Conservation (phyloP, 2,797 vertebrate genomes). For the Sparus aurata region DNA sequence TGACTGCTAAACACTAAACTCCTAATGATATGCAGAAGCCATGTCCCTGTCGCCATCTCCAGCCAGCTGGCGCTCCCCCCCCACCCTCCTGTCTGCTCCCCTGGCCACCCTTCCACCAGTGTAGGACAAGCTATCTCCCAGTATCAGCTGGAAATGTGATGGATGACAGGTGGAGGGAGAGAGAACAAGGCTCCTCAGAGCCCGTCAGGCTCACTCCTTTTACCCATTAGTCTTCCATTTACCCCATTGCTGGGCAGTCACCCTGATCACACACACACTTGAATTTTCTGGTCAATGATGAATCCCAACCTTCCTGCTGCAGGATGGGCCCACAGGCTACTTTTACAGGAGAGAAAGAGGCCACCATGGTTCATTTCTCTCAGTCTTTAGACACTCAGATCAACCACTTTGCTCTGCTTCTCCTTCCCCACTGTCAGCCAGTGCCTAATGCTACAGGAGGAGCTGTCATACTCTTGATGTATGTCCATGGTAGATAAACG, state of each 20-base stretch:
- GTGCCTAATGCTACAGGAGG: slow-evolving; percentile 56
- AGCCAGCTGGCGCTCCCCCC: slow-evolving; percentile 40
- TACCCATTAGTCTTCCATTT: slow-evolving; percentile 84
- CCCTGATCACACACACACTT: slow-evolving; percentile 69
- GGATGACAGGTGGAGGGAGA: slow-evolving; percentile 75
- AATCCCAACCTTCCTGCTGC: slow-evolving; percentile 69
- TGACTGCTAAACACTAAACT: slow-evolving; percentile 48
- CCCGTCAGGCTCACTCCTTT: slow-evolving; percentile 80
- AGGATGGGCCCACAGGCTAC: slow-evolving; percentile 54
- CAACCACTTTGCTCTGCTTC: slow-evolving; percentile 59
- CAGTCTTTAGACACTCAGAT: slow-evolving; percentile 69
- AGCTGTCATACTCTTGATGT: slow-evolving; percentile 60
- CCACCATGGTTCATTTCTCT: slow-evolving; percentile 71
- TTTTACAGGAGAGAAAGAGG: slow-evolving; percentile 60
- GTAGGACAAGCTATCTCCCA: slow-evolving; percentile 81
- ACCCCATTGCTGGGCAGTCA: slow-evolving; percentile 74
- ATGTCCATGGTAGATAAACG: slow-evolving; percentile 35
- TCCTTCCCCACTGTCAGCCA: slow-evolving; percentile 54
- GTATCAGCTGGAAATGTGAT: slow-evolving; percentile 82
- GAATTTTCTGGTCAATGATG: slow-evolving; percentile 81
- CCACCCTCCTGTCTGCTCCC: slow-evolving; percentile 35
- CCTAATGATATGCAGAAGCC: slow-evolving; percentile 46
- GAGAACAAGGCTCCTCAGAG: slow-evolving; percentile 80
- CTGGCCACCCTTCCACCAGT: slow-evolving; percentile 37
- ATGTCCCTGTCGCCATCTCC: slow-evolving; percentile 50